Evolutionary conservation across 2,113 vertebrate species (phyloP), one percentile per base, ranked within the genome.

Genomic region (Callocephalon fimbriatum): DNA sequence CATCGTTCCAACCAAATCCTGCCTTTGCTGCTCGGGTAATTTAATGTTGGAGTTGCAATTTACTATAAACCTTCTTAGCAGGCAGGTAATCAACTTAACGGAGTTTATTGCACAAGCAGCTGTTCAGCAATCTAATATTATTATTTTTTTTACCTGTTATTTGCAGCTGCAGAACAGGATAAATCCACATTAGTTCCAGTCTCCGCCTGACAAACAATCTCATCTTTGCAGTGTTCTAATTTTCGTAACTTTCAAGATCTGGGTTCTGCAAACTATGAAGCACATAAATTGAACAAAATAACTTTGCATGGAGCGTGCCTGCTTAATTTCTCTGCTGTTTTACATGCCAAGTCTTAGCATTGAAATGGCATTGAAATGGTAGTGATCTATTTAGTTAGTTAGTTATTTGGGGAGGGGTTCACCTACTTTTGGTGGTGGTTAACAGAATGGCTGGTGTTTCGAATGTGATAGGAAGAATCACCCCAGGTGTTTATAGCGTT

Each of bases 1-100:
- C 35, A 20, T 90, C 91, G 92, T 96, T 67, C 54, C 48, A 87
- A 91, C 76, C 62, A 83, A 97, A 82, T 70, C 59, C 73, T 90
- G n/a, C 80, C 90, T 97, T 95, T 88, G 79, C 86, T 88, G 48
- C 61, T 92, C 80, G 54, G 71, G 78, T 95, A 97, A 95, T 95
- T 96, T 96, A 95, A 95, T 95, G 94, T 87, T 94, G 85, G 93
- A 95, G 87, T 93, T 11, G 38, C 93, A 95, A 94, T 97, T 97
- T 94, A 82, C 91, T 93, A 83, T 90, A 97, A 96, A 95, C 92
- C 96, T 86, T 95, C 94, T 97, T 97, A 97, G 96, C 88, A 97
- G 90, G 94, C 86, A 96, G 86, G 96, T 95, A 97, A 97, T 97
- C 96, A 97, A 97, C 96, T 94, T 95, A 96, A 95, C 84, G 3